A percentile compares a stretch with the other conserved stretches of the same genome.
Evolutionary conservation across 2,113 vertebrate species (phyloP).

Genomic region (Hippolais icterina): DNA sequence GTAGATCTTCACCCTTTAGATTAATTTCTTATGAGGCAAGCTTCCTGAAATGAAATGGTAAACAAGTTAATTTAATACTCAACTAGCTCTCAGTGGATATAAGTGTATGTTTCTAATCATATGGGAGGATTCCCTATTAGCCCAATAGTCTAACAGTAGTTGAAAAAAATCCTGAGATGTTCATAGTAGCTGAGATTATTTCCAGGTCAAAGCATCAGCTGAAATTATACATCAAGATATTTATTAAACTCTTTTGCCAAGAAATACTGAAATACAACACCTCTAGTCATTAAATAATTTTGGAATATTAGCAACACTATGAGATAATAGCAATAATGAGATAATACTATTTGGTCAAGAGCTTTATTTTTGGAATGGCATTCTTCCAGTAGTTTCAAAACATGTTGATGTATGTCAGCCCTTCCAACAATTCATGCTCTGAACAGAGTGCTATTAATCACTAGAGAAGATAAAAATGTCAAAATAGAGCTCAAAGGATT

Average conservation of each 20-base stretch:
- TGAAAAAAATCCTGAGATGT: background rate
- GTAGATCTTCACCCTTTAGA: background rate
- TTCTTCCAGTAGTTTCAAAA: background rate
- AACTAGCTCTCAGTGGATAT: background rate
- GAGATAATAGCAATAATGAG: background rate
- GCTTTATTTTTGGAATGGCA: background rate
- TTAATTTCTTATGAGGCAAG: background rate
- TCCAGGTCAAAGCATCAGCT: background rate
- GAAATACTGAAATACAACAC: background rate
- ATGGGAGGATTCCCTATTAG: background rate
- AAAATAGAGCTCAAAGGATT: background rate
- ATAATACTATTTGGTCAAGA: background rate
- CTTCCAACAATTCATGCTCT: background rate
- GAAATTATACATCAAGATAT: background rate
- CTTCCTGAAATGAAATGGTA: background rate
- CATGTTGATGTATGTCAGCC: background rate
- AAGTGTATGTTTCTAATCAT: background rate
- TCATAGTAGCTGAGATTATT: background rate
- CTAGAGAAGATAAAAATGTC: slow-evolving; percentile 13
- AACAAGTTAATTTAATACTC: background rate
- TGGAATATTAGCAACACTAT: background rate
- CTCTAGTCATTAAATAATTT: background rate
- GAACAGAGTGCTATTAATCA: background rate
- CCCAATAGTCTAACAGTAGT: background rate
- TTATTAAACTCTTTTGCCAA: background rate